These are phyloP conservation scores for Theonella swinhoei DNA, from an alignment of 37 sponge, comb jelly and placozoan genomes.

Conservation along the genomic window DNA sequence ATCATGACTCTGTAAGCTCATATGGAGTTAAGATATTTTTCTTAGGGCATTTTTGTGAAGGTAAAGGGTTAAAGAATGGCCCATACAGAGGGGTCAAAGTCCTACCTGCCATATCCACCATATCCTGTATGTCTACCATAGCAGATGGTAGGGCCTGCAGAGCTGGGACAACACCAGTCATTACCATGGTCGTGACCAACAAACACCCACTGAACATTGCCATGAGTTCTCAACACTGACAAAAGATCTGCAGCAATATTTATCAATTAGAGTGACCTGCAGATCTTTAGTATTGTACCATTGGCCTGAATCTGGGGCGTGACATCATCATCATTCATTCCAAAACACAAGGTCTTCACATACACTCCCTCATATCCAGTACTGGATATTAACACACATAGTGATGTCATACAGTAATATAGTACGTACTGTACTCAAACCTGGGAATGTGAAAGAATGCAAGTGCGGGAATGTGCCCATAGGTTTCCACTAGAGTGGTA, in stretches of 20 bases:
- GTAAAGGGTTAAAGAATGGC: not conserved
- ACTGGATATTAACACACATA: no score
- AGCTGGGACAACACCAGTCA: conserved; percentile 31
- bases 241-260: not conserved
- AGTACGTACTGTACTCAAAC: no score
- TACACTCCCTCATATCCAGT: conserved; percentile 22
- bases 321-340: conserved; percentile 27
- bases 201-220: not conserved
- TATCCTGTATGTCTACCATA: conserved; percentile 32
- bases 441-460: conserved; percentile 45
- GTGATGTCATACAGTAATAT: no score
- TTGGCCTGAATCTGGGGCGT: conserved; percentile 34
- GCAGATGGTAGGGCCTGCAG: conserved; percentile 13
- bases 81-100: not conserved
- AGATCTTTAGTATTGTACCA: no score
- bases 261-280: no score
- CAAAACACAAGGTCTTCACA: conserved; percentile 7
- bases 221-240: not conserved
- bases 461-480: conserved; percentile 14
- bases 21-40: no score
- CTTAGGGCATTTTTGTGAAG: no score
- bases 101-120: conserved; percentile 29
- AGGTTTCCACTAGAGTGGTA: not conserved
- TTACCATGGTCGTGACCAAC: conserved; percentile 42
- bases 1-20: no score